phyloP scores from a whole-genome alignment of 2,797 vertebrate genomes.

The Fringilla coelebs region DNA sequence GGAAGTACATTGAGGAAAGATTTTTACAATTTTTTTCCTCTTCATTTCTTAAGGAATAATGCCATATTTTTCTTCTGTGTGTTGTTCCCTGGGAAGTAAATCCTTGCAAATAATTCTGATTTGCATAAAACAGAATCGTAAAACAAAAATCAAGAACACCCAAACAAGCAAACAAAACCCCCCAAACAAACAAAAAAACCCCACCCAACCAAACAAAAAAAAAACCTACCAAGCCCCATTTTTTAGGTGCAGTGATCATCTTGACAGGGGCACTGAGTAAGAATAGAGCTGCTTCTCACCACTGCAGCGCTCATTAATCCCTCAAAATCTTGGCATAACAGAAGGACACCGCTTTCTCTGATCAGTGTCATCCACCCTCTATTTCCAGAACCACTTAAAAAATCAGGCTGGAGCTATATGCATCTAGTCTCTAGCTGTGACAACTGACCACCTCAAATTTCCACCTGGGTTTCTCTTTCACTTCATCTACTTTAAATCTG shows the following conservation, averaged over 20 bases:
- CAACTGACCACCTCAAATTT: neutral
- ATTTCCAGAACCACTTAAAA: neutral
- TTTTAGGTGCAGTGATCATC: neutral
- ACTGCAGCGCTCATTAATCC: neutral
- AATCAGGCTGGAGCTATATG: neutral
- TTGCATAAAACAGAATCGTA: neutral
- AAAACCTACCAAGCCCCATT: neutral
- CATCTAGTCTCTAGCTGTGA: neutral
- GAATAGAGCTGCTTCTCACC: neutral
- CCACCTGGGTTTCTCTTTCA: neutral
- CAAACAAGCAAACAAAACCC: neutral
- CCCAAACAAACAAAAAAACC: neutral
- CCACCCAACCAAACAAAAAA: neutral
- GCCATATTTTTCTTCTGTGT: neutral
- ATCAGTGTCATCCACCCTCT: neutral
- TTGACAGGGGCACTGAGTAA: neutral
- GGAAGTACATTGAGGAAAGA: neutral
- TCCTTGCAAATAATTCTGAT: neutral
- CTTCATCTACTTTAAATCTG: neutral
- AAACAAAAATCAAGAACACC: neutral
- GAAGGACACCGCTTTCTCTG: neutral
- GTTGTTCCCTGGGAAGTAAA: neutral
- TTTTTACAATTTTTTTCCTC: neutral
- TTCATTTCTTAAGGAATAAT: neutral
- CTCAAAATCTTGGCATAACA: neutral